phyloP scores from a whole-genome alignment of 2,888 invertebrate species.

The Cyclophora albipunctata region DNA sequence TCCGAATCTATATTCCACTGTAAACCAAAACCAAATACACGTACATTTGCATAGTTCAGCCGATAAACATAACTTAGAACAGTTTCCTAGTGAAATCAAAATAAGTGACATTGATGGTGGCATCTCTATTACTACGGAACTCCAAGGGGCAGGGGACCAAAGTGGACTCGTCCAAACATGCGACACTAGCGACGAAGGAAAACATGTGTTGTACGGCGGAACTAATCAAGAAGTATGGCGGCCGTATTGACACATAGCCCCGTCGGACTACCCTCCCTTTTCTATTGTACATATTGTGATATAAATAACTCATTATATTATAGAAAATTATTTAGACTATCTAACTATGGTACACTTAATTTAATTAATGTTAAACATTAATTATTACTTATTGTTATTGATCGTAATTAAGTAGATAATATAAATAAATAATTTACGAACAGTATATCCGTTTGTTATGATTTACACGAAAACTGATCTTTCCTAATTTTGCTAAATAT shows the following conservation, averaged over 20 bases:
- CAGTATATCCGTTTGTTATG: background rate
- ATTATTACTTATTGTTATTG: constrained; percentile 59
- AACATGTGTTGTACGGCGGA: constrained; percentile 58
- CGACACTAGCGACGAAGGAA: constrained; percentile 71
- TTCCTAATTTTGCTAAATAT: too few relatives aligned
- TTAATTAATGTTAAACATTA: constrained; percentile 71
- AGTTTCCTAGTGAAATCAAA: constrained; percentile 77
- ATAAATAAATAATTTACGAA: constrained; percentile 19
- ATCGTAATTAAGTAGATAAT: constrained; percentile 35
- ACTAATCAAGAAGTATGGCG: constrained; percentile 80
- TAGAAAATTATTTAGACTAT: constrained; percentile 20
- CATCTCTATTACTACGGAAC: constrained; percentile 71
- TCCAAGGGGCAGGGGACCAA: constrained; percentile 61
- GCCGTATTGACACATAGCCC: constrained; percentile 78
- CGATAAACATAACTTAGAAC: constrained; percentile 79
- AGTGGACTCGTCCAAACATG: constrained; percentile 70
- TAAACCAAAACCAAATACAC: constrained; percentile 91
- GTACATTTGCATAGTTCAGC: constrained; percentile 82
- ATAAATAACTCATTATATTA: constrained; percentile 27
- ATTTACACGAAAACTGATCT: background rate
- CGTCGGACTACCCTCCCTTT: constrained; percentile 34
- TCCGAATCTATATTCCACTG: constrained; percentile 87
- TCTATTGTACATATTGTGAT: constrained; percentile 71
- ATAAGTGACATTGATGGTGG: constrained; percentile 76
- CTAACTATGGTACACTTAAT: constrained; percentile 17